These are phyloP conservation scores for Pedionomus torquatus DNA, from an alignment of 2,113 vertebrate species.

Conservation along the genomic window DNA sequence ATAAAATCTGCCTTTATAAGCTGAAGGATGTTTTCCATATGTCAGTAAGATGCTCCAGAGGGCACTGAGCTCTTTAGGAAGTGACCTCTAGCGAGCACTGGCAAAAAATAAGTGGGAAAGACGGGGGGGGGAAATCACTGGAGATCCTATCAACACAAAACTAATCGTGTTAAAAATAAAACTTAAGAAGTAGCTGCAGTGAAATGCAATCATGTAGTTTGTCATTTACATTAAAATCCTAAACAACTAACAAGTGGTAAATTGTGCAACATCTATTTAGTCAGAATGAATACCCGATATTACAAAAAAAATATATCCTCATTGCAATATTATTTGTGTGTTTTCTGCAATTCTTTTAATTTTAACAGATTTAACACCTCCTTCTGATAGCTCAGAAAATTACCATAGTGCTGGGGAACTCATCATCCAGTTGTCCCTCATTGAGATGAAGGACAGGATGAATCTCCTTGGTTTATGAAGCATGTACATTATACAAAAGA, in stretches of 20 bases:
- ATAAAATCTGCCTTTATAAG: background rate
- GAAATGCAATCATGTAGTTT: background rate
- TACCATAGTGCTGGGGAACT: background rate
- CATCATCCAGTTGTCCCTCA: background rate
- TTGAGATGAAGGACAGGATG: background rate
- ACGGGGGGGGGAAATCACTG: background rate
- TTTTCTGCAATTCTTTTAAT: constrained; percentile 31
- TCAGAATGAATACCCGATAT: constrained; percentile 37
- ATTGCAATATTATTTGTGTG: background rate
- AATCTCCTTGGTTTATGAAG: background rate
- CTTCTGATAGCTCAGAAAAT: constrained; percentile 8
- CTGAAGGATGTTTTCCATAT: background rate
- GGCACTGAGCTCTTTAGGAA: background rate
- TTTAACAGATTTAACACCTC: constrained; percentile 5
- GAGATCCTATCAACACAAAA: background rate
- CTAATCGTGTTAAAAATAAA: background rate
- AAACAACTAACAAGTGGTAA: background rate
- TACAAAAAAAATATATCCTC: background rate
- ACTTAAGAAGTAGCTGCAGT: background rate
- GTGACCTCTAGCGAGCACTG: background rate
- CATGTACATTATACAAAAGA: background rate
- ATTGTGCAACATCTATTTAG: constrained; percentile 51
- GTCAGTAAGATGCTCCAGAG: background rate
- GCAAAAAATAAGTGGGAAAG: background rate
- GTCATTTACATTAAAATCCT: constrained; percentile 47